These are phyloP conservation scores for Tamias sibiricus DNA, from an alignment of 2,113 vertebrate genomes.

Conservation along the genomic window DNA sequence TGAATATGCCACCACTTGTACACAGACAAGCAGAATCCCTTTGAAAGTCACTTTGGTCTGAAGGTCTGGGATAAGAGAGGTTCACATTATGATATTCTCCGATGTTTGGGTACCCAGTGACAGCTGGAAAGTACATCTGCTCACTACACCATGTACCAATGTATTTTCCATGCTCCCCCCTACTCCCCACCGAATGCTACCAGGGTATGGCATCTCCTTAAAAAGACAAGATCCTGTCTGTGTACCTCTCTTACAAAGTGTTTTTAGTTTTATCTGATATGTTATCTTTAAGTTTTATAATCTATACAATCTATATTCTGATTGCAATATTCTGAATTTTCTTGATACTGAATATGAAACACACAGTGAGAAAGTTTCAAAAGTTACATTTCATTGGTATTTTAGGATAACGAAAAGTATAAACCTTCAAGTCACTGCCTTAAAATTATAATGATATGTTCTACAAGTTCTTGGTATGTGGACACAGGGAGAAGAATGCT, in stretches of 20 bases:
- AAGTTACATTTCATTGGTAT: constrained; percentile 55
- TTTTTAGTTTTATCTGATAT: constrained; percentile 66
- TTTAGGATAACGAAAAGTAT: constrained; percentile 65
- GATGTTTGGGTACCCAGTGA: background rate
- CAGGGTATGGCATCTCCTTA: background rate
- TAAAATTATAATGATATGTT: background rate
- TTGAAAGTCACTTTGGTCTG: constrained; percentile 17
- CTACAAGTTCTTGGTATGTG: constrained; percentile 61
- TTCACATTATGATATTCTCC: background rate
- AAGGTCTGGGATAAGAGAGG: background rate
- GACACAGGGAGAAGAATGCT: constrained; percentile 37
- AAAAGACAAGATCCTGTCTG: background rate
- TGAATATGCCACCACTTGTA: background rate
- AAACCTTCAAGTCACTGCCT: constrained; percentile 65
- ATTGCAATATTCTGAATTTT: background rate
- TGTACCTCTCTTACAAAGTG: constrained; percentile 53
- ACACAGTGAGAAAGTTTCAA: constrained; percentile 32
- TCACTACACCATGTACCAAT: background rate
- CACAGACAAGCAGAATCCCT: background rate
- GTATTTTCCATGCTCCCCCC: background rate
- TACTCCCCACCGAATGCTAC: background rate
- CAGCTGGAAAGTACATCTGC: background rate
- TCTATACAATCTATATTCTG: constrained; percentile 17
- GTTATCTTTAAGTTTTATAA: constrained; percentile 48
- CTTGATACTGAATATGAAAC: constrained; percentile 44